Evolutionary conservation across 2,113 vertebrate genomes (phyloP), one percentile per base, ranked within the genome.

Genomic region (Hypomesus transpacificus): DNA sequence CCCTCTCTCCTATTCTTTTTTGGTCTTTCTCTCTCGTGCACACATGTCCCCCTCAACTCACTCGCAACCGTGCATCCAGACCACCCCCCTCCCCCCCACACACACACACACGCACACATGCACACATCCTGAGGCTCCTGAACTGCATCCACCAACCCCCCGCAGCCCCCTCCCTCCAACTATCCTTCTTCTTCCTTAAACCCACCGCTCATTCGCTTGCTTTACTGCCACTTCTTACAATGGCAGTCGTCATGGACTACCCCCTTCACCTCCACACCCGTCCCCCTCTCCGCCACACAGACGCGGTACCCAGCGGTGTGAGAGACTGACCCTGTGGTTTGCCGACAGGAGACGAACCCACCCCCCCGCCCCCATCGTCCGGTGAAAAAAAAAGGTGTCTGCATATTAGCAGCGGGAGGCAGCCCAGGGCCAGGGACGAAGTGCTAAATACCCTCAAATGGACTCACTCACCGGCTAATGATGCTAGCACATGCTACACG

Each of bases 391-490:
- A 46, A 46, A 70, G 74, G 66, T 77, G 77, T 68, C 63, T 71
- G 77, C 57, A 34, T 62, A 77, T 74, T 69, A 75, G 69, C 13
- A 66, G 69, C 75, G 80, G 80, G 39, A 72, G 59, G 69, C 62
- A 71, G 73, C 75, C 46, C 62, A 69, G 77, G 73, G 80, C 75
- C 78, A 69, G 68, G 18, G 66, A 74, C 66, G 59, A 84, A 67
- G 82, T 87, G 87, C 82, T 89, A 91, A 89, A 85, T 80, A 80
- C 75, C 75, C 81, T 84, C 73, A 85, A 87, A 88, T 85, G 81
- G 76, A 76, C 81, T 74, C 79, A 70, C 82, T 85, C 85, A 81
- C 80, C 51, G 39, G 75, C 76, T 83, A 80, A 79, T 88, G 79
- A 84, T 73, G 79, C 52, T 54, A 63, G 62, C 77, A 83, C 73